phyloP scores from a whole-genome alignment of 2,888 invertebrate genomes.

The Tipula confusa region DNA sequence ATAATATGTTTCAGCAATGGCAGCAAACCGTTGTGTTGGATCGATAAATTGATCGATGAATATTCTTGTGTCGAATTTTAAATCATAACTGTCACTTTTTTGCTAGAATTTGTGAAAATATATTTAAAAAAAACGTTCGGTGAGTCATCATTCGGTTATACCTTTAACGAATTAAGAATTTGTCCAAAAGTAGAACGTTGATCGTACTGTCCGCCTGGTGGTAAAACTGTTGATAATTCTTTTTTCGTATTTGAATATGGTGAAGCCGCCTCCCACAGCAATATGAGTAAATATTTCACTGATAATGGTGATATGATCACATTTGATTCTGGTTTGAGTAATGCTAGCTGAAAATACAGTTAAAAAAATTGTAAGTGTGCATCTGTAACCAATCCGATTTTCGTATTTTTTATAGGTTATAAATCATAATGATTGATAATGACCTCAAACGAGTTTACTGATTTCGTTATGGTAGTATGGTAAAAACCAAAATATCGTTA shows the following conservation, averaged over 20 bases:
- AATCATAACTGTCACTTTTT: conserved; percentile 51
- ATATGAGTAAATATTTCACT: conserved; percentile 65
- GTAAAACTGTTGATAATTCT: conserved; percentile 38
- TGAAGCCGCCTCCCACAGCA: conserved; percentile 68
- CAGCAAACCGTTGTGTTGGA: conserved; percentile 58
- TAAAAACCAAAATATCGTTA: not conserved
- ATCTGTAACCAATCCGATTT: too few species aligned
- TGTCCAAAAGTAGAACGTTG: conserved; percentile 45
- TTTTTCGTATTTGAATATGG: conserved; percentile 40
- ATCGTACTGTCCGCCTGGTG: conserved; percentile 33
- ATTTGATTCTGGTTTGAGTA: conserved; percentile 55
- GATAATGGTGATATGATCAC: conserved; percentile 72
- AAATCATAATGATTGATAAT: not conserved
- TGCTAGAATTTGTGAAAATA: conserved; percentile 35
- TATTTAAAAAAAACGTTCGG: too few species aligned
- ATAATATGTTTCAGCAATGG: conserved; percentile 61
- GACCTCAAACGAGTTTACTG: too few species aligned
- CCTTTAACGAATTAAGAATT: conserved; percentile 39
- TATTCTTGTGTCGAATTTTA: conserved; percentile 62
- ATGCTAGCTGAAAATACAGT: conserved; percentile 41
- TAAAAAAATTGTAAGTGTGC: not conserved
- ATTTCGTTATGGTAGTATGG: not conserved
- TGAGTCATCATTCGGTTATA: conserved; percentile 32
- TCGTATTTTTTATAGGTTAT: too few species aligned
- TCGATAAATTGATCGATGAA: conserved; percentile 56